Conservation (phyloP, 1,140 invertebrate genomes). For the Scaptomyza graminum region DNA sequence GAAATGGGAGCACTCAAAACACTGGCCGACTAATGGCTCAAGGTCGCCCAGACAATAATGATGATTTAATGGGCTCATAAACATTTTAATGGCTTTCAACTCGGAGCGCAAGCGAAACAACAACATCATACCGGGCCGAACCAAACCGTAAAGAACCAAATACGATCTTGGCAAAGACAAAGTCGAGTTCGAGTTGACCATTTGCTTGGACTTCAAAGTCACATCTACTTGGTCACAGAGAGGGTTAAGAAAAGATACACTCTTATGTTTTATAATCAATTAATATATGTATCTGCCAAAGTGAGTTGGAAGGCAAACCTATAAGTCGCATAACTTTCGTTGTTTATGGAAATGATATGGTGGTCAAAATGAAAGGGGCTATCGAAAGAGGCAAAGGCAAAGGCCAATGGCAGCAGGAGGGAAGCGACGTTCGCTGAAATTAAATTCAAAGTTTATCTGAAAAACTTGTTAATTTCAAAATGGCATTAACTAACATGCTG, state of each 20-base stretch:
- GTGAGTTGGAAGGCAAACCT: neutral
- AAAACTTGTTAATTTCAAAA: constrained; percentile 80
- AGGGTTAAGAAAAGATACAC: constrained; percentile 26
- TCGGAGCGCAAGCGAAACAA: constrained; percentile 40
- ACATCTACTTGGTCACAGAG: constrained; percentile 1
- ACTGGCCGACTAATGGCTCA: constrained; percentile 57
- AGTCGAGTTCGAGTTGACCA: neutral
- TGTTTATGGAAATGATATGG: constrained; percentile 34
- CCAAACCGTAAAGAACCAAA: neutral
- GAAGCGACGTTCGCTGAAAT: constrained; percentile 45
- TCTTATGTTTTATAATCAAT: constrained; percentile 7
- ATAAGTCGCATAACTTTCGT: constrained; percentile 37
- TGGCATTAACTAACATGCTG: constrained; percentile 77
- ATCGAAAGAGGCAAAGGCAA: neutral
- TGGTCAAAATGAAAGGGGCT: neutral
- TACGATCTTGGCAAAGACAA: constrained; percentile 35
- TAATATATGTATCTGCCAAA: neutral
- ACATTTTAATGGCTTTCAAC: constrained; percentile 77
- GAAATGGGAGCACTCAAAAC: constrained; percentile 57
- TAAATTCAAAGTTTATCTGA: constrained; percentile 80
- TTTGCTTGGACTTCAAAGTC: neutral
- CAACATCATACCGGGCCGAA: constrained; percentile 13
- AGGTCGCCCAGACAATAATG: constrained; percentile 78
- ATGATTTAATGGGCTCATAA: constrained; percentile 83
- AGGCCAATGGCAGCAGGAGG: constrained; percentile 25